Percentiles rank a stretch among this genome's conserved stretches.
Evolutionary conservation across 2,113 vertebrate species (phyloP).

Genomic region (Nestor notabilis): DNA sequence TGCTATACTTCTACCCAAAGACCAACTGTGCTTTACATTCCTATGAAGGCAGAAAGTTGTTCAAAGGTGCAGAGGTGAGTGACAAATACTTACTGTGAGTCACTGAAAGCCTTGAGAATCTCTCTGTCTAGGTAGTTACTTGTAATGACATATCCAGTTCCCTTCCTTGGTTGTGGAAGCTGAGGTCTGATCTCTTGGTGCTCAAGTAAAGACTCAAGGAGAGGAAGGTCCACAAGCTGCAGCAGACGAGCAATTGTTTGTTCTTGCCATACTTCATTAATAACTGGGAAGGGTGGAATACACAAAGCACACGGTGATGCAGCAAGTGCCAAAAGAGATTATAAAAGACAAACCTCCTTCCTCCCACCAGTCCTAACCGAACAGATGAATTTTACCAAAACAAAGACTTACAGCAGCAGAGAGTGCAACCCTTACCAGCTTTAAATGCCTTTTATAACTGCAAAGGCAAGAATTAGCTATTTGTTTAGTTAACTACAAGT

Average conservation of each 20-base stretch:
- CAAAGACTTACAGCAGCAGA: neutral
- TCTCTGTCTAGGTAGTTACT: conserved; percentile 92
- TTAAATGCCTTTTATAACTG: neutral
- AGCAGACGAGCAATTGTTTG: conserved; percentile 90
- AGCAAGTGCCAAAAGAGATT: neutral
- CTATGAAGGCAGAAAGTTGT: neutral
- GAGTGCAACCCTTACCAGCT: neutral
- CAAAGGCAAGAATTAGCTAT: conserved; percentile 45
- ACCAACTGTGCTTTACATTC: neutral
- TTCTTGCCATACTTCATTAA: conserved; percentile 93
- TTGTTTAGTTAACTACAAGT: conserved; percentile 36
- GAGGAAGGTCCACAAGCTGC: conserved; percentile 92
- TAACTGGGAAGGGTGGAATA: conserved; percentile 73
- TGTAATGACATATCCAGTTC: conserved; percentile 78
- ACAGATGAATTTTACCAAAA: neutral
- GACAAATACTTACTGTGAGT: conserved; percentile 86
- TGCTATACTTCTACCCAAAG: neutral
- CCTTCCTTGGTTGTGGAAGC: conserved; percentile 73
- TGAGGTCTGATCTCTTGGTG: conserved; percentile 70
- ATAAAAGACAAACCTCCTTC: neutral
- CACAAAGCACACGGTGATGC: neutral
- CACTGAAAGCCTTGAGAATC: conserved; percentile 95
- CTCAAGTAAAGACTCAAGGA: conserved; percentile 88
- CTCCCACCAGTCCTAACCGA: neutral
- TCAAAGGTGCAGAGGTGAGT: neutral